Percentiles rank a stretch among this genome's conserved stretches.
These are phyloP conservation scores for Drosophila truncata DNA, from an alignment of 1,140 invertebrate genomes.

Conservation along the genomic window DNA sequence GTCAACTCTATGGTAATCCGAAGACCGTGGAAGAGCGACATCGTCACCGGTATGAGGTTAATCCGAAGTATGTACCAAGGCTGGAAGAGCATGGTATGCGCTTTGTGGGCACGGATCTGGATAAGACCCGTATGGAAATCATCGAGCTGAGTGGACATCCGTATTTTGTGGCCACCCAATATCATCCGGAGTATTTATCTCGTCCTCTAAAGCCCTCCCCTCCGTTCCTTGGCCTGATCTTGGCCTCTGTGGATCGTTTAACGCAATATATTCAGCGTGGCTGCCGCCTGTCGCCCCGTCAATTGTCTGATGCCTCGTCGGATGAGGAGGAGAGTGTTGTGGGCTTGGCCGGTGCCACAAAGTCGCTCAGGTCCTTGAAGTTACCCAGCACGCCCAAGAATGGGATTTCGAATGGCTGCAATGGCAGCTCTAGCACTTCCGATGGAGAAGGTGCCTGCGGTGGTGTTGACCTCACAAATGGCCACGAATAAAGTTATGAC, in stretches of 20 bases:
- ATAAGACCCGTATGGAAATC: constrained; percentile 94
- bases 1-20: constrained; percentile 93
- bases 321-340: constrained; percentile 85
- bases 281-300: constrained; percentile 89
- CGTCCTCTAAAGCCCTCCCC: constrained; percentile 97
- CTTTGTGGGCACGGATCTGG: constrained; percentile 95
- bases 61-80: constrained; percentile 92
- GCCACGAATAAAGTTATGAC: constrained; percentile 9
- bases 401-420: constrained; percentile 42
- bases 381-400: constrained; percentile 33
- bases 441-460: constrained; percentile 55
- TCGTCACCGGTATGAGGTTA: constrained; percentile 98
- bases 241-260: constrained; percentile 93
- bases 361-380: constrained; percentile 33
- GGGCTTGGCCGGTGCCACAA: constrained; percentile 26
- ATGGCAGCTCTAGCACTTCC: constrained; percentile 34
- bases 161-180: constrained; percentile 98
- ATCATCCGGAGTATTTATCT: constrained; percentile 98
- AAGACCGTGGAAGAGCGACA: constrained; percentile 97
- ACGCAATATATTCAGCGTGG: constrained; percentile 89
- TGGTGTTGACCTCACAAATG: constrained; percentile 15
- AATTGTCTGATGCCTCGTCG: constrained; percentile 90
- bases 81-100: constrained; percentile 94
- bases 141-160: constrained; percentile 92
- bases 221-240: constrained; percentile 97